Evolutionary conservation across 2,113 vertebrate genomes (phyloP), one percentile per base, ranked within the genome.

Genomic region (Percopsis transmontana): DNA sequence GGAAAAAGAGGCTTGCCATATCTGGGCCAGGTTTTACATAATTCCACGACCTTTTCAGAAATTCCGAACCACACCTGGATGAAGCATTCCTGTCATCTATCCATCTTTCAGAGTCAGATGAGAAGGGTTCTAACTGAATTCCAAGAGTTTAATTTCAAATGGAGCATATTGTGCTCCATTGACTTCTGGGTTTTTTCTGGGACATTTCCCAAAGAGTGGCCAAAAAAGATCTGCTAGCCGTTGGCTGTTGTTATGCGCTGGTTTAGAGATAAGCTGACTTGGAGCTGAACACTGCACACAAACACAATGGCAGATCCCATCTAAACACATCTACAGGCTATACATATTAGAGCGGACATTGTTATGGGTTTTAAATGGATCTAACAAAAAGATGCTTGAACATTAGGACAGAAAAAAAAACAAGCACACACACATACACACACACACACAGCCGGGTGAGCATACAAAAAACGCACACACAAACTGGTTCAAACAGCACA

Each of bases 391-490:
- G 2, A 59, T 40, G 13, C 40, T 14, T 15, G 9, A 15, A 18
- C 33, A 39, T 14, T 9, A 4, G 33, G 15, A 33, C 42, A 62
- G 7, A 16, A 18, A 20, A 47, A 13, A 24, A 11, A 33, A 38
- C 18, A 65, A 12, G 51, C 33, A 45, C 21, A 45, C 58, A 58
- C n/a, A 50, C 44, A 68, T 19, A 68, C 54, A 7, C 54, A n/a
- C 18, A 38, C 27, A 23, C 54, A 27, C 53, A 56, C 27, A 14
- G 6, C 8, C 7, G 5, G n/a, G n/a, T n/a, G n/a, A n/a, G n/a
- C n/a, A 55, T 15, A 57, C 27, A 47, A 3, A 10, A 47, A 12
- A 50, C 47, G 19, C 47, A 50, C 47, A 48, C 59, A 44, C 45
- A 52, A 33, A 48, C 24, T 15, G 5, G 13, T n/a, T 45, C 16